These are phyloP conservation scores for Cryptotermes secundus DNA, from an alignment of 1,140 invertebrate genomes.

Conservation along the genomic window DNA sequence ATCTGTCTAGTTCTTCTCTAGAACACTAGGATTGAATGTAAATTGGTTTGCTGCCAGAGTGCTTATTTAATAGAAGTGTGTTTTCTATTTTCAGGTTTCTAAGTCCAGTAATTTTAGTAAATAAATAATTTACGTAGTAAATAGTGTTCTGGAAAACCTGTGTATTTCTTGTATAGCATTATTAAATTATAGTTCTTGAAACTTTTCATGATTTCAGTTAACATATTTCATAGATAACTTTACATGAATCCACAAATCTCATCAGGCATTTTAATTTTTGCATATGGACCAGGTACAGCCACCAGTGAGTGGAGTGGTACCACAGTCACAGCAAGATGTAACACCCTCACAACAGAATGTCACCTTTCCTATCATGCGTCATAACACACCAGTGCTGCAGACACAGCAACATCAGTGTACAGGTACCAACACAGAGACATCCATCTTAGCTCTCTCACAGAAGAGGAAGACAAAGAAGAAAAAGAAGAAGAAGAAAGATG, in stretches of 20 bases:
- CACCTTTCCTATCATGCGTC: not conserved
- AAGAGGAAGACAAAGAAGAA: constrained; percentile 54
- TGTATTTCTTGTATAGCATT: too few relatives aligned
- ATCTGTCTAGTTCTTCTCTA: too few relatives aligned
- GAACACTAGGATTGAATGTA: too few relatives aligned
- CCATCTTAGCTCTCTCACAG: constrained; percentile 45
- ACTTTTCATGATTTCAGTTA: too few relatives aligned
- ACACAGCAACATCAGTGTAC: constrained; percentile 3
- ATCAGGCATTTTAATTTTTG: not conserved
- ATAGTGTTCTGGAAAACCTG: too few relatives aligned
- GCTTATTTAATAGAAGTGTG: too few relatives aligned
- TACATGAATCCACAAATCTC: not conserved
- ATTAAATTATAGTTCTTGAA: too few relatives aligned
- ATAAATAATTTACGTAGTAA: too few relatives aligned
- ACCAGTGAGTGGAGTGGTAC: not conserved
- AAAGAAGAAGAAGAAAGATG: constrained; percentile 56
- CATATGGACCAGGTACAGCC: not conserved
- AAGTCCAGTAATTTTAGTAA: too few relatives aligned
- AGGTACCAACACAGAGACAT: constrained; percentile 16
- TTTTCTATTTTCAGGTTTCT: too few relatives aligned
- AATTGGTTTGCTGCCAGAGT: too few relatives aligned
- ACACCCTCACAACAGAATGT: not conserved
- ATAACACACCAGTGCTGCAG: not conserved
- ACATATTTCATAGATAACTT: too few relatives aligned
- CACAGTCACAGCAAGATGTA: not conserved